Evolutionary conservation across 2,797 vertebrate genomes (phyloP), one percentile per base, ranked within the genome.

Genomic region (Crypturellus tataupa): DNA sequence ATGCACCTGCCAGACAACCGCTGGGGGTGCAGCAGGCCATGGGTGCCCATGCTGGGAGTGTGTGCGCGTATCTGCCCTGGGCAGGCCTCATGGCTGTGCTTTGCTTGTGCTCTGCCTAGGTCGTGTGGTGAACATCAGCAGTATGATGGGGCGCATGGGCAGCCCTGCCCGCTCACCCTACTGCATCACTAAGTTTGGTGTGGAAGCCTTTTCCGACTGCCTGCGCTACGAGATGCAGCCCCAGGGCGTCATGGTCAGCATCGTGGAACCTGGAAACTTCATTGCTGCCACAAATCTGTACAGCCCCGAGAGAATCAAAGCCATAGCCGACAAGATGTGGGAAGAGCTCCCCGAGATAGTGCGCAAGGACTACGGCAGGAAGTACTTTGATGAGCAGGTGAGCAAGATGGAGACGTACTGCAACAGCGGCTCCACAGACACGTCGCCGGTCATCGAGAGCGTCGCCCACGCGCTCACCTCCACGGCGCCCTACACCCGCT

Each of bases 121-220:
- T 86, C 98, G 98, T 0, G 96, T 98, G 5, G 96, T 98, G 87
- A 98, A 98, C 96, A 98, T 98, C 94, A 98, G 98, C 31, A 98
- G 98, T 96, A 98, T 98, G 97, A 95, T 98, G 97, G 98, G 98
- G 33, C 97, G 98, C 27, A 98, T 98, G 98, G 98, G 97, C 90
- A 98, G 97, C 72, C 97, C 97, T 0, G 97, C 98, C 47, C 98
- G 98, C 4, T 98, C 98, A 0, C 97, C 98, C 0, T 98, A 98
- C 84, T 98, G 98, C 96, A 98, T 98, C 97, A 98, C 98, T 89
- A 98, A 98, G 94, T 98, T 98, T 1, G 98, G 98, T 0, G 97
- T 98, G 72, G 98, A 98, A 75, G 98, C 98, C 18, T 98, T 98
- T 93, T 98, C 98, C 0, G 98, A 98, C 94, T 98, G 98, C 97